Conservation (phyloP, 2,888 invertebrate species). For the Hirtodrosophila alboralis region DNA sequence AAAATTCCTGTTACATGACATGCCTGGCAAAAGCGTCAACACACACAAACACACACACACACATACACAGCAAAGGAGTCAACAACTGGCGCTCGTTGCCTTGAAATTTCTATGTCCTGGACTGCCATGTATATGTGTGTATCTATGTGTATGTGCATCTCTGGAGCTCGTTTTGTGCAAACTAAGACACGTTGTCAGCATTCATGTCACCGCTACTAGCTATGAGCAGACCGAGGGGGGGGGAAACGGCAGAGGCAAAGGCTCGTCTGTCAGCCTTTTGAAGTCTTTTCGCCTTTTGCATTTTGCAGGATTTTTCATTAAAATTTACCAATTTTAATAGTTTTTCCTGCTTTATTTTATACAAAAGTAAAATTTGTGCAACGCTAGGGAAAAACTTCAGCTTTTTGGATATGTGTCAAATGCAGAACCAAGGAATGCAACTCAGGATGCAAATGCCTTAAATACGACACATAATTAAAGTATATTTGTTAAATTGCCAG, state of each 20-base stretch:
- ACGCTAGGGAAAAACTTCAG: conserved; percentile 43
- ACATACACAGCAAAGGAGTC: conserved; percentile 39
- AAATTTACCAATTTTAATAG: conserved; percentile 67
- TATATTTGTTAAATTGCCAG: too few species aligned
- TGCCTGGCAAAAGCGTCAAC: conserved; percentile 63
- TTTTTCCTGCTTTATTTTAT: conserved; percentile 39
- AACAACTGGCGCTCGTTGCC: conserved; percentile 46
- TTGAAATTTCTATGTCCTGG: conserved; percentile 39
- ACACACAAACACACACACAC: conserved; percentile 46
- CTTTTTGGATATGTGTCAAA: conserved; percentile 51
- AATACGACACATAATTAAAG: conserved; percentile 39
- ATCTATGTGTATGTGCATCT: conserved; percentile 36
- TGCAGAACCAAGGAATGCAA: conserved; percentile 32
- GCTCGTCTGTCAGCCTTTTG: conserved; percentile 42
- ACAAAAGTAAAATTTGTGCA: conserved; percentile 41
- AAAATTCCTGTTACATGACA: conserved; percentile 77
- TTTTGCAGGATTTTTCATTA: conserved; percentile 72
- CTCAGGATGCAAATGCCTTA: conserved; percentile 41
- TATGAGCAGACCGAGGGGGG: conserved; percentile 10
- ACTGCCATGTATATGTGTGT: conserved; percentile 33
- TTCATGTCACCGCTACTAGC: conserved; percentile 68
- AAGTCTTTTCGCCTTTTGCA: conserved; percentile 71
- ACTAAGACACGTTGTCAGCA: conserved; percentile 81
- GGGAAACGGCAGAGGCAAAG: neutral
- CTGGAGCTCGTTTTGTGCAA: conserved; percentile 72